Base-by-base conservation (phyloP, 2,888 invertebrate species). In the Plagodis pulveraria region DNA sequence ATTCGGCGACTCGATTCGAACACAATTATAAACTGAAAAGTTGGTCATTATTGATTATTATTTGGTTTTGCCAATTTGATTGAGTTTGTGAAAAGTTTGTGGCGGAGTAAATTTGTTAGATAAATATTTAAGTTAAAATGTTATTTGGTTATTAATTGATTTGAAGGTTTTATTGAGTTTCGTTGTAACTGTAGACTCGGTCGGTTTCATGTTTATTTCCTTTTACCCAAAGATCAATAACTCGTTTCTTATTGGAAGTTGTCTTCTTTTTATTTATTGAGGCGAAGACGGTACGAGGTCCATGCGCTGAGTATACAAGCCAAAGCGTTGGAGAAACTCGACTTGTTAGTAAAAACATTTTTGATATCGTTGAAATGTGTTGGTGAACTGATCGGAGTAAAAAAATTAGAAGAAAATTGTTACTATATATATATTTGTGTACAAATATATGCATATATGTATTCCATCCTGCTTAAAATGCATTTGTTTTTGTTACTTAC, bases 1-100 rank as follows among this genome's bases (percentile, higher is more conserved):
- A 73, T 69, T 71, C 70, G 73, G 73, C 69, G 69, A 70, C 68
- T 77, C 74, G 62, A 74, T 76, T 77, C 73, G 59, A 73, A 76
- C 71, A 72, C 68, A 47, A 70, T 78, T 62, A 63, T 63, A 49
- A 53, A 49, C 56, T 56, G 56, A 40, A 22, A 58, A 58, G 45
- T 58, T 62, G 12, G 36, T 46, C 35, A 41, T 53, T 58, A 40
- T 58, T 53, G 50, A 43, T 56, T 58, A 46, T 60, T 38, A 62
- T 62, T 65, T 58, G 56, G 50, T 54, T 58, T 57, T 22, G 40
- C 5, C 44, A 50, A 54, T 58, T 60, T 48, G 49, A 54, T 49
- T 52, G 48, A 52, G 42, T 55, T 63, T 58, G 44, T 44, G 44
- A 42, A 42, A 22, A 49, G 34, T 56, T 56, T 52, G 54, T 34